phyloP scores from a whole-genome alignment of 2,888 invertebrate species.

The Cantharis rustica region DNA sequence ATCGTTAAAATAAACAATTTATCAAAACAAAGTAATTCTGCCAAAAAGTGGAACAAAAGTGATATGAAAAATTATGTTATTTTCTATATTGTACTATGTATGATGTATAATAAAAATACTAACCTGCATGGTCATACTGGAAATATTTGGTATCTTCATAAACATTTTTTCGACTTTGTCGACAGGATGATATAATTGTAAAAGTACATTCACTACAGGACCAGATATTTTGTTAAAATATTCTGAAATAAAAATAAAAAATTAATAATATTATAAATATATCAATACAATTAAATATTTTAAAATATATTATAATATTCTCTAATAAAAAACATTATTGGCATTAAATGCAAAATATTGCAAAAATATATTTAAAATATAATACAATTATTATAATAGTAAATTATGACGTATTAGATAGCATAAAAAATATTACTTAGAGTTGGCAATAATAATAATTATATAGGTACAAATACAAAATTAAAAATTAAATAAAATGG shows the following conservation, averaged over 20 bases:
- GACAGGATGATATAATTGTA: slow-evolving; percentile 64
- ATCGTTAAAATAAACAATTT: not conserved
- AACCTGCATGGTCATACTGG: slow-evolving; percentile 72
- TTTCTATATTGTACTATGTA: slow-evolving; percentile 27
- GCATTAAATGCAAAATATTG: too few species aligned
- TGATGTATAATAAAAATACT: not conserved
- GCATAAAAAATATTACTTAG: too few species aligned
- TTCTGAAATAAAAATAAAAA: slow-evolving; percentile 43
- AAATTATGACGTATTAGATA: too few species aligned
- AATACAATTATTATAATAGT: too few species aligned
- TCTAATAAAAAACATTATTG: too few species aligned
- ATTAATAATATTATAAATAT: not conserved
- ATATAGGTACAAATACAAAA: too few species aligned
- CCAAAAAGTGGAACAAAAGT: not conserved
- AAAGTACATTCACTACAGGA: slow-evolving; percentile 55
- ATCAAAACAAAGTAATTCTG: not conserved
- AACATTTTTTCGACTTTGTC: slow-evolving; percentile 69
- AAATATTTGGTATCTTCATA: slow-evolving; percentile 72
- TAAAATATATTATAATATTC: too few species aligned
- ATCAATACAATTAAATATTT: too few species aligned
- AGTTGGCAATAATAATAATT: too few species aligned
- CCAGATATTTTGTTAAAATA: slow-evolving; percentile 51
- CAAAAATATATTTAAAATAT: too few species aligned
- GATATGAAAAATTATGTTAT: not conserved
- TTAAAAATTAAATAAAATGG: too few species aligned